Evolutionary conservation across 1,140 invertebrate species (phyloP).

Genomic region (Platorchestia sp.): DNA sequence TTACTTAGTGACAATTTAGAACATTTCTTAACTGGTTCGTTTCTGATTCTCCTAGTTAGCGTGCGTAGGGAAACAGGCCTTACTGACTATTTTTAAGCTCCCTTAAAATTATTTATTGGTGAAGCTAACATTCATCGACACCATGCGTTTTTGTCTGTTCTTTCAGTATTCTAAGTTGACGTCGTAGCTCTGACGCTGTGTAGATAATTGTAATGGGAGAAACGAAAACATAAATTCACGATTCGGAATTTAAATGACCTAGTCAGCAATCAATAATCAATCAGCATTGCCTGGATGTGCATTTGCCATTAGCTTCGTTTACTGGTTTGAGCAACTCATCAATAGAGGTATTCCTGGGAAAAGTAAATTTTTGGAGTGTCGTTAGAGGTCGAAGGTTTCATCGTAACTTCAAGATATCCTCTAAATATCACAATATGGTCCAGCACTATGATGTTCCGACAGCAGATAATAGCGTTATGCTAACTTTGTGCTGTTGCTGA

Average conservation of each 20-base stretch:
- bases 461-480: not conserved
- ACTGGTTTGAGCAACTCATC: not conserved
- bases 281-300: not conserved
- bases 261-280: not conserved
- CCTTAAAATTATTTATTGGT: not conserved
- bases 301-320: too few species aligned
- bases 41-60: not conserved
- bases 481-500: not conserved
- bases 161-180: too few species aligned
- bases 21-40: not conserved
- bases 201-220: too few species aligned
- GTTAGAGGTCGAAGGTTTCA: not conserved
- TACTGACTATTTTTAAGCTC: not conserved
- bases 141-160: not conserved
- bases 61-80: not conserved
- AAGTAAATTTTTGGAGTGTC: not conserved
- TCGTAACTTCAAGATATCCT: not conserved
- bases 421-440: not conserved
- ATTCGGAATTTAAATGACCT: not conserved
- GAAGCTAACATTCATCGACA: not conserved
- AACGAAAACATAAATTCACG: not conserved
- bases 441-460: not conserved
- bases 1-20: not conserved
- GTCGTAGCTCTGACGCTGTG: too few species aligned
- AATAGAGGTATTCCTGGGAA: not conserved